Evolutionary conservation across 2,797 vertebrate species (phyloP).

Genomic region (Lepus oiostolus): DNA sequence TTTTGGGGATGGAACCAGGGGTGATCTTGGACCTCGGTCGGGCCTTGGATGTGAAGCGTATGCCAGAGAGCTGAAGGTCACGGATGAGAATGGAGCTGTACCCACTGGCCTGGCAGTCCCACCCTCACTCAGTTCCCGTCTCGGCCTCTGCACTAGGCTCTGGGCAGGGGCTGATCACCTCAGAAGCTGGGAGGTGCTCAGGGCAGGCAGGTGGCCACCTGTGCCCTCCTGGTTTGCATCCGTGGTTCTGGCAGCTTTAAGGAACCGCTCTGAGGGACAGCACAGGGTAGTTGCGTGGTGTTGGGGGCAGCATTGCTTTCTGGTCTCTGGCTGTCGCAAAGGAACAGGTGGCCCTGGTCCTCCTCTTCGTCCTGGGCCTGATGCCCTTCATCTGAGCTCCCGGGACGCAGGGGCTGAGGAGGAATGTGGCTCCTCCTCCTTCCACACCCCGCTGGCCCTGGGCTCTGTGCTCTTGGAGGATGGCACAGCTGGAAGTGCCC

Average conservation of each 20-base stretch:
- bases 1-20: background rate
- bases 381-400: background rate
- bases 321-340: background rate
- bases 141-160: too few relatives aligned
- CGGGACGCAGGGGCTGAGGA: background rate
- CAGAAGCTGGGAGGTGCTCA: background rate
- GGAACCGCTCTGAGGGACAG: too few relatives aligned
- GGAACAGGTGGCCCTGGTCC: background rate
- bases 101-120: background rate
- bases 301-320: background rate
- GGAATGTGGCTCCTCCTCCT: background rate
- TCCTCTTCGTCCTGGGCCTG: background rate
- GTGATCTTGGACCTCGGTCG: background rate
- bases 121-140: accelerated
- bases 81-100: background rate
- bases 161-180: too few relatives aligned
- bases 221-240: background rate
- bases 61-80: background rate
- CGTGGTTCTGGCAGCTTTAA: background rate
- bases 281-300: too few relatives aligned
- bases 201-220: background rate
- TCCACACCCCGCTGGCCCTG: background rate
- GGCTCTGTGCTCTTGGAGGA: background rate
- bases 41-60: background rate
- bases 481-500: background rate